Base-by-base conservation (phyloP, 2,888 invertebrate species). In the Catocala nupta region DNA sequence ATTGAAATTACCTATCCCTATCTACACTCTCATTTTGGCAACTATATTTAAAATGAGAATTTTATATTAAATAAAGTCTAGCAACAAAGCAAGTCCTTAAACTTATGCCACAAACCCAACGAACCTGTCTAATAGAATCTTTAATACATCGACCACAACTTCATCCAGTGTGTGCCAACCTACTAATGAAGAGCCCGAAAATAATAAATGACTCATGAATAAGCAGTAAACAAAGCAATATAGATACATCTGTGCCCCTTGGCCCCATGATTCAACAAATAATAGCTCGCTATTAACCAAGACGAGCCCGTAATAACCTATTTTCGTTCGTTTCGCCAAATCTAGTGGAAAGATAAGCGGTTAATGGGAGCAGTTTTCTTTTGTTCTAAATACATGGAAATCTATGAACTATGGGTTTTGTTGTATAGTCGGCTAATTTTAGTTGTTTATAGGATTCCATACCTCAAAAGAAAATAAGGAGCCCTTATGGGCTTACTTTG, bases 231-330 rank as follows among this genome's bases (percentile, higher is more conserved):
- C 59, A 59, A 59, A 53, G 59, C 53, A 8, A n/a, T 34, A 54
- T 34, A 49, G 48, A 59, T 42, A 59, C 59, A 59, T 59, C 59
- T 59, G 54, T 13, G 43, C 47, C 25, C 25, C 25, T 25, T 25
- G 25, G 25, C 25, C 13, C 60, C 44, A 55, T 68, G 55, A 64
- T 45, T 65, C 64, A 67, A 45, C 36, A 33, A 49, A 49, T 75
- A 63, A 75, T 65, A 43, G 53, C 63, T 54, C n/a, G 42, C 69
- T 50, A 59, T 75, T 68, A 72, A 52, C 36, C 25, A 52, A 53
- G 59, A 54, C 62, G 58, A 33, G 54, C 53, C 52, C 25, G 42
- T 57, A 53, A 63, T 63, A 56, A 63, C 59, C 45, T 54, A 58
- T 67, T 63, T 63, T 66, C 63, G 49, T 65, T 12, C 16, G 44